Evolutionary conservation across 2,113 vertebrate species (phyloP).

Genomic region (Crotalus viridis): DNA sequence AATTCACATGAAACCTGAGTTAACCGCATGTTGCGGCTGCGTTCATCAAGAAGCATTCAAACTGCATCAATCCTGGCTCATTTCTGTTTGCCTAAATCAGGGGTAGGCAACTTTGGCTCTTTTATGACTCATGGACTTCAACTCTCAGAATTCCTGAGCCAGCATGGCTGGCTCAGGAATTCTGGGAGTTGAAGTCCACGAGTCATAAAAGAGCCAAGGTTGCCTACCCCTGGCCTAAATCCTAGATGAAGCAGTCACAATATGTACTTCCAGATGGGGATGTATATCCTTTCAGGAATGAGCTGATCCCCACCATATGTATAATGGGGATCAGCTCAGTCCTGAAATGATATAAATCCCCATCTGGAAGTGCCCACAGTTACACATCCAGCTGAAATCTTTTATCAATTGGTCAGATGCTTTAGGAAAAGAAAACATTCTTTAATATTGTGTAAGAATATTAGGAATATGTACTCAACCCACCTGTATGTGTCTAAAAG

Average conservation of each 20-base stretch:
- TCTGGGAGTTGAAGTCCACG: too few relatives aligned
- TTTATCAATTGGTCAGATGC: background rate
- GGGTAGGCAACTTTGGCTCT: too few relatives aligned
- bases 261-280: background rate
- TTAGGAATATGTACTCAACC: background rate
- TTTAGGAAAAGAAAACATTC: slow-evolving; percentile 10
- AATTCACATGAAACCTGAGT: background rate
- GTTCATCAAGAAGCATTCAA: background rate
- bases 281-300: background rate
- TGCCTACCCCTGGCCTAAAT: background rate
- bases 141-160: too few relatives aligned
- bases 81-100: background rate
- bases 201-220: too few relatives aligned
- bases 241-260: background rate
- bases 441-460: background rate
- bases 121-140: too few relatives aligned
- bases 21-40: background rate
- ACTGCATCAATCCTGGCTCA: background rate
- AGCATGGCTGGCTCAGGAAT: too few relatives aligned
- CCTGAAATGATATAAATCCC: background rate
- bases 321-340: background rate
- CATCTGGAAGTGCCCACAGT: background rate
- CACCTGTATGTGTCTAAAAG: background rate
- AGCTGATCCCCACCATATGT: background rate
- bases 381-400: background rate